Evolutionary conservation across 2,888 invertebrate species (phyloP).

Genomic region (Plebejus anna): DNA sequence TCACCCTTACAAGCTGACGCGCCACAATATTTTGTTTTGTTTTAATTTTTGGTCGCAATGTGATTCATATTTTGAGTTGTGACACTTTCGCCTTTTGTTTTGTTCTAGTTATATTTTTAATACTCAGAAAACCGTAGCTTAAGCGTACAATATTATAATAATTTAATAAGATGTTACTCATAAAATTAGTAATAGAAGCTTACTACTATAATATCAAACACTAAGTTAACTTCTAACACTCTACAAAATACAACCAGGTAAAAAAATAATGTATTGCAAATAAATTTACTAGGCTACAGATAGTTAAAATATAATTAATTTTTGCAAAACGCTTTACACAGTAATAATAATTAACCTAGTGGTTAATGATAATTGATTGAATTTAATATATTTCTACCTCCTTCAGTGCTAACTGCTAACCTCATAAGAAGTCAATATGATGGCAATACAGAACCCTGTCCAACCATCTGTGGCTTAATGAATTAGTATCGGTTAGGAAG

Average conservation of each 20-base stretch:
- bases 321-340: no score
- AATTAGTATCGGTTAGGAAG: conserved; percentile 65
- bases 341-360: background rate
- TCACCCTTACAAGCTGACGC: conserved; percentile 29
- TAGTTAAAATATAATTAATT: no score
- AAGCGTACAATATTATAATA: no score
- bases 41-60: background rate
- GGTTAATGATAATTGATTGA: background rate
- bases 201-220: no score
- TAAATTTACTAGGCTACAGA: no score
- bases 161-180: no score
- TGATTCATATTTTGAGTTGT: background rate
- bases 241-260: no score
- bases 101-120: background rate
- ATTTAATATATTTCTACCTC: conserved; percentile 3
- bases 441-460: background rate
- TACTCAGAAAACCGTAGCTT: no score
- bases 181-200: no score
- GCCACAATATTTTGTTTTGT: background rate
- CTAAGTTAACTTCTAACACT: no score
- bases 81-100: background rate
- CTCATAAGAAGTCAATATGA: background rate
- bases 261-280: no score
- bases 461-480: conserved; percentile 52
- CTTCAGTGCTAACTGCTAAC: background rate